These are phyloP conservation scores for Laupala kohalensis DNA, from an alignment of 1,140 invertebrate genomes.

Conservation along the genomic window DNA sequence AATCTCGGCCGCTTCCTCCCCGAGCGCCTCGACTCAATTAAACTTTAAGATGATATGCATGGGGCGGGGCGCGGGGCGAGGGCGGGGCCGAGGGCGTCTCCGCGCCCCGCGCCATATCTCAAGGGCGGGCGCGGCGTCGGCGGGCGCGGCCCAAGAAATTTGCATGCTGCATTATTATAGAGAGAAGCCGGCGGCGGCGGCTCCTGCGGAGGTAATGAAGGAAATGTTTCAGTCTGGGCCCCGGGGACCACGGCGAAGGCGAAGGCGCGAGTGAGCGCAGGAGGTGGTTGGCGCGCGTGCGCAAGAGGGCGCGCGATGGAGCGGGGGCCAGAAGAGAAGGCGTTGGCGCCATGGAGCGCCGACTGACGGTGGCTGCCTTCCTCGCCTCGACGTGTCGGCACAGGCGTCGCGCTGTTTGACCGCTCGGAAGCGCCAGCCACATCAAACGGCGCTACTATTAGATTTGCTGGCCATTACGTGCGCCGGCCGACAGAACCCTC, in stretches of 20 bases:
- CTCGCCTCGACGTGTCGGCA: too few species aligned
- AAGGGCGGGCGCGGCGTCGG: slow-evolving; percentile 4
- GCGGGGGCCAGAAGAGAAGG: slow-evolving; percentile 41
- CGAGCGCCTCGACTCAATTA: slow-evolving; percentile 47
- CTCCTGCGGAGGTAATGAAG: slow-evolving; percentile 11
- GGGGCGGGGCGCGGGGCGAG: slow-evolving; percentile 14
- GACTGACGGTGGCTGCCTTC: neutral
- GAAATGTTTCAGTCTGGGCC: slow-evolving; percentile 14
- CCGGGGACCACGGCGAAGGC: slow-evolving; percentile 20
- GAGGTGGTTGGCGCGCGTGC: slow-evolving; percentile 40
- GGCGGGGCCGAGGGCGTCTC: neutral
- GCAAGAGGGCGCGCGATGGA: slow-evolving; percentile 31
- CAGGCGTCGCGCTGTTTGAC: neutral
- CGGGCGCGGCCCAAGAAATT: slow-evolving; percentile 13
- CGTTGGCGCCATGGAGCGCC: slow-evolving; percentile 12
- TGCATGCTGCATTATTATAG: slow-evolving; percentile 16
- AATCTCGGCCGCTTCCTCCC: slow-evolving; percentile 38
- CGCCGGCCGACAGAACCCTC: neutral
- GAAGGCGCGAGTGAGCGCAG: slow-evolving; percentile 33
- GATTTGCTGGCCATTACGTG: neutral
- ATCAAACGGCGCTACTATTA: neutral
- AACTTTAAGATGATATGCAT: slow-evolving; percentile 57
- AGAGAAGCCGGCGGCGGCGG: slow-evolving; percentile 1
- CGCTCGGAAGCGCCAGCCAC: neutral
- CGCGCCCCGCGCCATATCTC: slow-evolving; percentile 11